A percentile compares a stretch with the other conserved stretches of the same genome.
Evolutionary conservation across 2,888 invertebrate species (phyloP).

Genomic region (Rhagophthalmus giganteus): DNA sequence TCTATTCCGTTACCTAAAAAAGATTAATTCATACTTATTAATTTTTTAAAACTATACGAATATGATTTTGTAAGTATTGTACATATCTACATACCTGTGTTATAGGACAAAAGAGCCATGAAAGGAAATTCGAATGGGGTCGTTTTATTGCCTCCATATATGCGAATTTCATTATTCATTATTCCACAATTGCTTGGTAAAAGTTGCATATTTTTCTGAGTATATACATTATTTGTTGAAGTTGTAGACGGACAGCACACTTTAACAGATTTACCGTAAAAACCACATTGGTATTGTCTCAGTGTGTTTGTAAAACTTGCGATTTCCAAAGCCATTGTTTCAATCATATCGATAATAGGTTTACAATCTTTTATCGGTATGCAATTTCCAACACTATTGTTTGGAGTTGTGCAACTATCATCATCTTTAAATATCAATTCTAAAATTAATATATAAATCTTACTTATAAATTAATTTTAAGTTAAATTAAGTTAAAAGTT

Average conservation of each 20-base stretch:
- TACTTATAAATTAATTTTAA: background rate
- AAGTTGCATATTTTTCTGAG: constrained; percentile 6
- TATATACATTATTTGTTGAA: too few species aligned
- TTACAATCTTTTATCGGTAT: constrained; percentile 43
- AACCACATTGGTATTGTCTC: constrained; percentile 7
- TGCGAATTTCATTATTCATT: background rate
- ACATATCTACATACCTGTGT: constrained; percentile 26
- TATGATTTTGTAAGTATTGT: background rate
- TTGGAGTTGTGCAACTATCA: constrained; percentile 48
- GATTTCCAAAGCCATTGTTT: background rate
- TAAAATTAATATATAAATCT: constrained; percentile 6
- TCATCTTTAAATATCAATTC: constrained; percentile 30
- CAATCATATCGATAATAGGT: constrained; percentile 23
- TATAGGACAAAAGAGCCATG: constrained; percentile 71
- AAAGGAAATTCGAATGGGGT: constrained; percentile 70
- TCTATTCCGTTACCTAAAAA: constrained; percentile 44
- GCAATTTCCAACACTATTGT: constrained; percentile 48
- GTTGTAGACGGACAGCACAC: constrained; percentile 21
- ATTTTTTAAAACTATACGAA: too few species aligned
- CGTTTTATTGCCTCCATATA: constrained; percentile 60
- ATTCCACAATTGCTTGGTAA: constrained; percentile 8
- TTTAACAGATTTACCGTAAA: background rate
- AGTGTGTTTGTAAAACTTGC: background rate
- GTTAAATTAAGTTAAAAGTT: background rate
- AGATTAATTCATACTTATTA: too few species aligned